Percentiles rank a stretch among this genome's conserved stretches.
Evolutionary conservation across 2,797 vertebrate genomes (phyloP).

Genomic region (Hydrocynus forskahlii): DNA sequence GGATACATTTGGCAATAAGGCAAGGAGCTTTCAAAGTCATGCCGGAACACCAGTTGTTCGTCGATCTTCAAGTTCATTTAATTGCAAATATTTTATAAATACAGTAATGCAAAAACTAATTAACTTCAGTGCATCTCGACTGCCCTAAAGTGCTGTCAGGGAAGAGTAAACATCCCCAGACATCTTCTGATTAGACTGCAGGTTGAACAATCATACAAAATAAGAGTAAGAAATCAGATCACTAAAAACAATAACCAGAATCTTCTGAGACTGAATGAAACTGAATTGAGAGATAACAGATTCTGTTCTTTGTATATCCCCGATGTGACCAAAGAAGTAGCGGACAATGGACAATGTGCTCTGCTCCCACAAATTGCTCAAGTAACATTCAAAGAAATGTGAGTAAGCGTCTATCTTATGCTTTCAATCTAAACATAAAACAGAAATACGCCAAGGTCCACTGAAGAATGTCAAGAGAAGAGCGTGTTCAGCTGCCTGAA

Average conservation of each 20-base stretch:
- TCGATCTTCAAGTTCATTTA: constrained; percentile 53
- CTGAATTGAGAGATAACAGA: background rate
- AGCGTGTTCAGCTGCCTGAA: constrained; percentile 59
- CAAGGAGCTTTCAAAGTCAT: constrained; percentile 54
- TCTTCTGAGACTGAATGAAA: constrained; percentile 46
- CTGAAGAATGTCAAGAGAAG: constrained; percentile 49
- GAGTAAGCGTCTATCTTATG: constrained; percentile 34
- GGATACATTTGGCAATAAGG: constrained; percentile 41
- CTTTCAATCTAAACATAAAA: constrained; percentile 56
- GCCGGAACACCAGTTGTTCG: constrained; percentile 40
- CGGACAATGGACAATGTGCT: background rate
- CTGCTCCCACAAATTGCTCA: constrained; percentile 15
- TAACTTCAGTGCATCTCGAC: constrained; percentile 55
- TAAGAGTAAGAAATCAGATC: constrained; percentile 56
- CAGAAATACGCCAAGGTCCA: constrained; percentile 41
- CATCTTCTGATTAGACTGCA: constrained; percentile 51
- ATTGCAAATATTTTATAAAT: constrained; percentile 61
- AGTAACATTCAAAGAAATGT: constrained; percentile 24
- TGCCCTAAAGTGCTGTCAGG: constrained; percentile 53
- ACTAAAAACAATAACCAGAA: constrained; percentile 51
- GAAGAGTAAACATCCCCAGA: constrained; percentile 64
- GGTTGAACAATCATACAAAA: constrained; percentile 52
- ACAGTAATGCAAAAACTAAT: constrained; percentile 64
- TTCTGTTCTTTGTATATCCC: constrained; percentile 8
- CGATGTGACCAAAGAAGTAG: constrained; percentile 3